A percentile compares a stretch with the other conserved stretches of the same genome.
These are phyloP conservation scores for Haemorhous mexicanus DNA, from an alignment of 2,113 vertebrate genomes.

Conservation along the genomic window DNA sequence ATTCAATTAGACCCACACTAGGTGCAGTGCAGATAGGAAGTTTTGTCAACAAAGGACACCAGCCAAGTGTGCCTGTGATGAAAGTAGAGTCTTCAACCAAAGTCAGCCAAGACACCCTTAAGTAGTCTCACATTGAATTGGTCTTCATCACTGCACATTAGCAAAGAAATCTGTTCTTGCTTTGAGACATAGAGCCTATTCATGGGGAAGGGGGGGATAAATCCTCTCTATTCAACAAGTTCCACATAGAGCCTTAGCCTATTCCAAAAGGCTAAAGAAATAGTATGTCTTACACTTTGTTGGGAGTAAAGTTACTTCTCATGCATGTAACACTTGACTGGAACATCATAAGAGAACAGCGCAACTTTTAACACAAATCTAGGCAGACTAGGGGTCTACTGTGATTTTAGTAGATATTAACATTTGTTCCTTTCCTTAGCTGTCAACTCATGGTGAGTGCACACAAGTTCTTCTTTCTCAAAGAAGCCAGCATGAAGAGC, in stretches of 20 bases:
- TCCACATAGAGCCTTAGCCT: neutral
- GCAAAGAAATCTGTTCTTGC: neutral
- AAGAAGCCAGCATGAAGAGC: neutral
- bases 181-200: neutral
- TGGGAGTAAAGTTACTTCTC: neutral
- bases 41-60: neutral
- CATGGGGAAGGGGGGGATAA: neutral
- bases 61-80: neutral
- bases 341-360: neutral
- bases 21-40: neutral
- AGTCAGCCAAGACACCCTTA: neutral
- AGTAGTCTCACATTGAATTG: neutral
- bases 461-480: neutral
- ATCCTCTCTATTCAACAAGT: neutral
- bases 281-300: neutral
- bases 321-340: neutral
- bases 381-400: neutral
- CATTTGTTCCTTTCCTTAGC: neutral
- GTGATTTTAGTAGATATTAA: neutral
- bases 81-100: neutral
- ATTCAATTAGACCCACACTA: neutral
- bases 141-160: neutral
- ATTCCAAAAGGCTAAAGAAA: neutral
- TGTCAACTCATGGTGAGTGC: neutral
- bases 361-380: neutral